A percentile compares a stretch with the other conserved stretches of the same genome.
Conservation (phyloP, 2,888 invertebrate species). For the Craniophora ligustri region DNA sequence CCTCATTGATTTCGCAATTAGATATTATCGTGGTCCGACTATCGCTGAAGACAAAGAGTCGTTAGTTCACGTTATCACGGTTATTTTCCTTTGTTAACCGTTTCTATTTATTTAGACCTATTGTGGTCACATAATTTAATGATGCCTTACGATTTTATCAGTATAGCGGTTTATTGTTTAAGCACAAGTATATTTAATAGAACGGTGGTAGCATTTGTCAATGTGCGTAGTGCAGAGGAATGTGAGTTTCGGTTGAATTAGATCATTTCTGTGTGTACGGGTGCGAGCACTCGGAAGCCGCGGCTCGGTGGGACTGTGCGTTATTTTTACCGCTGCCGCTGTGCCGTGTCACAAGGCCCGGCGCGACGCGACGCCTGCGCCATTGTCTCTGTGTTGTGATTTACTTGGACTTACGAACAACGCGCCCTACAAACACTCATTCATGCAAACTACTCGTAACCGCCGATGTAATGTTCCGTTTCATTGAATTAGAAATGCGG, state of each 20-base stretch:
- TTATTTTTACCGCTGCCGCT: conserved; percentile 67
- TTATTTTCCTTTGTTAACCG: conserved; percentile 50
- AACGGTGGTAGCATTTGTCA: conserved; percentile 1
- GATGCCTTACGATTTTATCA: conserved; percentile 23
- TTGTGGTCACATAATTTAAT: conserved; percentile 39
- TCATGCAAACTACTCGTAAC: conserved; percentile 7
- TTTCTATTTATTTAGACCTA: conserved; percentile 38
- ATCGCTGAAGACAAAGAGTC: conserved; percentile 47
- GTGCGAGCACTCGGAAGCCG: conserved; percentile 37
- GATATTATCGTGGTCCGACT: conserved; percentile 24
- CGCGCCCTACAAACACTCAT: conserved; percentile 16
- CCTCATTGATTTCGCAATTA: conserved; percentile 28
- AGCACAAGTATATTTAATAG: conserved; percentile 1
- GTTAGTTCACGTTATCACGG: conserved; percentile 49
- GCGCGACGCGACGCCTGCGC: conserved; percentile 15
- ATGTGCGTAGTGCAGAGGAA: conserved; percentile 9
- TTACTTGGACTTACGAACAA: conserved; percentile 23
- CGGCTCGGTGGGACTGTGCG: conserved; percentile 40
- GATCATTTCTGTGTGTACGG: conserved; percentile 15
- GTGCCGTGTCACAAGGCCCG: conserved; percentile 24
- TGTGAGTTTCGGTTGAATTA: conserved; percentile 21
- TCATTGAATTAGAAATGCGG: conserved; percentile 40
- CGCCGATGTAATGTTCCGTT: conserved; percentile 21
- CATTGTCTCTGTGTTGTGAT: conserved; percentile 29
- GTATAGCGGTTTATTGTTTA: conserved; percentile 8